Conservation (phyloP, 2,888 invertebrate genomes). For the Slavum lentiscoides region DNA sequence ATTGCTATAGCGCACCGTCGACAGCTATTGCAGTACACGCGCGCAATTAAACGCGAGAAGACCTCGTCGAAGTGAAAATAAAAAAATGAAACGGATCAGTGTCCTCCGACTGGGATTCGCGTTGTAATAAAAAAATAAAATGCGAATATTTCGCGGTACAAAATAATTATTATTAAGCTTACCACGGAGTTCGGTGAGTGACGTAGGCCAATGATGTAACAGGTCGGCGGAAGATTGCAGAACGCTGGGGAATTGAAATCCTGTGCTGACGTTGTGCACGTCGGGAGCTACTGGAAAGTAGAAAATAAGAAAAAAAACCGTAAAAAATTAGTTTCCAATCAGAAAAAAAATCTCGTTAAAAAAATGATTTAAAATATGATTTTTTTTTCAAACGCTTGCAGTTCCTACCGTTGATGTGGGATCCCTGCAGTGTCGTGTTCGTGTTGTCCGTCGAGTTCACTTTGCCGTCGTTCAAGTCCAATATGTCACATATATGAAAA, state of each 20-base stretch:
- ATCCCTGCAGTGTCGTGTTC: constrained; percentile 14
- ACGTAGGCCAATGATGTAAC: constrained; percentile 57
- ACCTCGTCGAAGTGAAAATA: no score
- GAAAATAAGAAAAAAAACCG: neutral
- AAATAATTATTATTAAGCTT: constrained; percentile 17
- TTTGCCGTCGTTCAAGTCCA: constrained; percentile 76
- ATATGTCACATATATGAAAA: constrained; percentile 90
- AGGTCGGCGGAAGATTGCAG: constrained; percentile 56
- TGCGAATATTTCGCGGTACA: neutral
- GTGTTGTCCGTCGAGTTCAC: constrained; percentile 55
- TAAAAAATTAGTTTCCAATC: no score
- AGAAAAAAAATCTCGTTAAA: neutral
- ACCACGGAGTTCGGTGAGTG: constrained; percentile 58
- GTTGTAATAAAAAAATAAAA: no score
- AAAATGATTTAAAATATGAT: neutral
- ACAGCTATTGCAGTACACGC: no score
- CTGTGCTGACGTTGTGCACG: constrained; percentile 55
- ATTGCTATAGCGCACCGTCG: no score
- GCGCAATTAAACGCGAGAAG: no score
- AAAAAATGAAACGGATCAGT: no score
- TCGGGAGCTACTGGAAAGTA: constrained; percentile 54
- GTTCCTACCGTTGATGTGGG: constrained; percentile 44
- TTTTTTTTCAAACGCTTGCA: no score
- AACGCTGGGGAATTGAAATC: constrained; percentile 56
- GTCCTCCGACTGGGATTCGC: no score